Evolutionary conservation across 2,113 vertebrate genomes (phyloP).

Genomic region (Sturnira hondurensis): DNA sequence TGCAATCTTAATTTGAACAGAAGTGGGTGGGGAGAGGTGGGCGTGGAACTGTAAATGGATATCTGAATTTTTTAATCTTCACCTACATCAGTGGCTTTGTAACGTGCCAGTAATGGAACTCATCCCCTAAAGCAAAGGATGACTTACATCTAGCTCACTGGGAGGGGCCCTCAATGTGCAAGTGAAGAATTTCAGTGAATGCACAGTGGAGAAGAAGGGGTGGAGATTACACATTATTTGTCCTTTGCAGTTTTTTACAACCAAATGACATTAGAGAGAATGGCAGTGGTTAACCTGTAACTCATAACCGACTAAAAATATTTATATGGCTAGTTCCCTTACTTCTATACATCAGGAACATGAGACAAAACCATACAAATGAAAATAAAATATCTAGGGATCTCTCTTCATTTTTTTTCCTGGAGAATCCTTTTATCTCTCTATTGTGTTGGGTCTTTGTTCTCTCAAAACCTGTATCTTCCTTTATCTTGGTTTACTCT

Average conservation of each 20-base stretch:
- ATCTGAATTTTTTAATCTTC: not conserved
- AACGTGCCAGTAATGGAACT: not conserved
- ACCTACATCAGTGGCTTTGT: not conserved
- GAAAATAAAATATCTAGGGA: not conserved
- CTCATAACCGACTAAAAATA: conserved; percentile 8
- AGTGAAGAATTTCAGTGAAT: not conserved
- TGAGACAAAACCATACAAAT: not conserved
- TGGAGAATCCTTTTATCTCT: not conserved
- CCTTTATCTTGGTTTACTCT: not conserved
- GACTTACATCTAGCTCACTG: not conserved
- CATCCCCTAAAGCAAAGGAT: not conserved
- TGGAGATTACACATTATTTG: not conserved
- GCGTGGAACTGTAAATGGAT: not conserved
- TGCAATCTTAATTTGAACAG: not conserved
- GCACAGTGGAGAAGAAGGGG: not conserved
- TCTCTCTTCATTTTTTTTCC: not conserved
- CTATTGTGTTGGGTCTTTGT: not conserved
- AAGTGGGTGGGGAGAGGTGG: not conserved
- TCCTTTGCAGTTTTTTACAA: conserved; percentile 20
- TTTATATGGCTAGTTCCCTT: not conserved
- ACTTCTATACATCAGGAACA: not conserved
- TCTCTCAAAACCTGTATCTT: not conserved
- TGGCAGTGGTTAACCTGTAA: not conserved
- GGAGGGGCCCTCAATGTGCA: not conserved
- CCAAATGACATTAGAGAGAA: not conserved